Conservation (phyloP, 1,140 invertebrate genomes). For the Brachionus paranguensis region DNA sequence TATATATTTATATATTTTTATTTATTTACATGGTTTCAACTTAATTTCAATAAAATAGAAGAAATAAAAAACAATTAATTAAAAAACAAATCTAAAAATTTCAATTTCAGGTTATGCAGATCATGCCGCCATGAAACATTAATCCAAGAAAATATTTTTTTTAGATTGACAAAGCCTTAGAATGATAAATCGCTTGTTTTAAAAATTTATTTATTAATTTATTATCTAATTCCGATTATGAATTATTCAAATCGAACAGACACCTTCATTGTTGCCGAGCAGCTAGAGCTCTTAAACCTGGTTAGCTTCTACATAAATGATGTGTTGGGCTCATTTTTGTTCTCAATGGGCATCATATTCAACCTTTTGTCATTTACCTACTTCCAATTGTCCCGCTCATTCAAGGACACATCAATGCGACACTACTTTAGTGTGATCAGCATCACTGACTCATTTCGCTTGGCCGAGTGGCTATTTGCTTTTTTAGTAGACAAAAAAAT, state of each 20-base stretch:
- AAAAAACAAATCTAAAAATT: not conserved
- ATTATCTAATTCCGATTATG: not conserved
- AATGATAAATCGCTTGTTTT: not conserved
- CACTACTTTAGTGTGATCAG: slow-evolving; percentile 32
- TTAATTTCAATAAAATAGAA: not conserved
- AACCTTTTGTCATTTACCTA: slow-evolving; percentile 33
- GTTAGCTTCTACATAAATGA: slow-evolving; percentile 32
- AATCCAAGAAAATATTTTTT: not conserved
- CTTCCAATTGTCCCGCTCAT: slow-evolving; percentile 16
- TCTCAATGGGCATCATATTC: not conserved
- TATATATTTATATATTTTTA: not conserved
- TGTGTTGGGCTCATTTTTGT: not conserved
- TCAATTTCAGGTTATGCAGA: not conserved
- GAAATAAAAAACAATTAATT: not conserved
- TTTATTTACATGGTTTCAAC: not conserved
- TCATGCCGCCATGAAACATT: not conserved
- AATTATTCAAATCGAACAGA: slow-evolving; percentile 4
- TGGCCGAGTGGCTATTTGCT: slow-evolving; percentile 22
- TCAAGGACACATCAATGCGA: slow-evolving; percentile 31
- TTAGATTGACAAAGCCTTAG: slow-evolving; percentile 15
- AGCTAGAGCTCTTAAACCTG: not conserved
- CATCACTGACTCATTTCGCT: slow-evolving; percentile 9
- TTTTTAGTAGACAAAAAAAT: slow-evolving; percentile 13
- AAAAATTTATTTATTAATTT: not conserved
- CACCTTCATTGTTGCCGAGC: not conserved